Evolutionary conservation across 2,888 invertebrate species (phyloP), one percentile per base, ranked within the genome.

Genomic region (Troides helena): DNA sequence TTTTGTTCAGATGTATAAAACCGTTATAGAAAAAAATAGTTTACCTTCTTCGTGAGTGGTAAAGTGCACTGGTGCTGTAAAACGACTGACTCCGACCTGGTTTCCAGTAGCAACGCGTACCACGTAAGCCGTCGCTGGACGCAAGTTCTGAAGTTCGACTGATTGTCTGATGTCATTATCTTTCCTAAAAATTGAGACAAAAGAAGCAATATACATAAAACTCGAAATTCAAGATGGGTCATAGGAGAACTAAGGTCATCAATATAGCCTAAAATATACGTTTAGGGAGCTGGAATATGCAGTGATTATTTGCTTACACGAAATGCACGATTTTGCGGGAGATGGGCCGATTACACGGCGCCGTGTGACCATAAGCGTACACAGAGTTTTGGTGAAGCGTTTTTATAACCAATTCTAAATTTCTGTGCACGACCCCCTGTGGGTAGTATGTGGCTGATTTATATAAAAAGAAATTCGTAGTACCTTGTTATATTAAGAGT

Each of bases 11-110:
- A 30, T 30, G 30, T 30, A 30, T 30, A 30, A 30, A 30, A 39
- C 0, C 1, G 10, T 39, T 39, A 39, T 39, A 18, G n/a, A 68
- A 36, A 6, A 61, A 56, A 1, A 17, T 39, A 30, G 30, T 30
- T 74, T 69, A 93, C 93, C 92, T 87, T 93, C 93, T 74, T 93
- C 93, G 58, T 90, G 87, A 0, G 93, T 93, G 2, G 90, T 92
- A 73, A 93, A 92, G 70, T 92, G 90, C 0, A 90, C 76, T 0
- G 92, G 87, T 0, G 88, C 76, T 0, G 92, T 90, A 69, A 81
- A 92, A 2, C 86, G 76, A 62, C 93, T 93, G 68, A 88, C 81
- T 1, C 92, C 93, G 0, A 92, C 92, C 76, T 89, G 88, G 76
- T 93, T 93, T 1, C 87, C 90, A 0, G 92, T 89, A 0, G 93